These are phyloP conservation scores for Himalopsyche kuldschensis DNA, from an alignment of 2,888 invertebrate species.

Conservation along the genomic window DNA sequence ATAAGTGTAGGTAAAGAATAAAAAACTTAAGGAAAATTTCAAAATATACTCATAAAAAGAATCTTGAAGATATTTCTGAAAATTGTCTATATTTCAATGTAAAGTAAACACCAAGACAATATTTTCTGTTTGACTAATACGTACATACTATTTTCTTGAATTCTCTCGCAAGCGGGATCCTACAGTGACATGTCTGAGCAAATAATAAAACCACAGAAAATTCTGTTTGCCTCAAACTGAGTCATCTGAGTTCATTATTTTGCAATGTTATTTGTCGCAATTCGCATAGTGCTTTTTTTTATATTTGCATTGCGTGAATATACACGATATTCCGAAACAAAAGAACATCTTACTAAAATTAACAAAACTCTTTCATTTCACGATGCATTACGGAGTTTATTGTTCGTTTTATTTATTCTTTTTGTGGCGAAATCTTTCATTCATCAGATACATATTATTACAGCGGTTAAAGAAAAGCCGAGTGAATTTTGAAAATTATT, in stretches of 20 bases:
- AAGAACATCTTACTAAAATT: not conserved
- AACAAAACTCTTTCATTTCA: not conserved
- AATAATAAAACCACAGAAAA: not conserved
- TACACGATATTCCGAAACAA: not conserved
- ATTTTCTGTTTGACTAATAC: not conserved
- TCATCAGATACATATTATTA: no score
- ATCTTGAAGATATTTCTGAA: not conserved
- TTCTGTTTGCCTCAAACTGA: not conserved
- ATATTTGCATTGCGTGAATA: not conserved
- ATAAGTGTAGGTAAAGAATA: not conserved
- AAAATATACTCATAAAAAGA: not conserved
- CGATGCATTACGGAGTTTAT: not conserved
- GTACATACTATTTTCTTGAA: not conserved
- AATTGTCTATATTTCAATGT: not conserved
- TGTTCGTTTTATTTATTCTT: not conserved
- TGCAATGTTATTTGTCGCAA: not conserved
- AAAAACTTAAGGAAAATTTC: not conserved
- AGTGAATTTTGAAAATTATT: not conserved
- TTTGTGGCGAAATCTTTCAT: not conserved
- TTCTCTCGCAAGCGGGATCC: not conserved
- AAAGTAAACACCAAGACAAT: not conserved
- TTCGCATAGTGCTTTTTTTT: not conserved
- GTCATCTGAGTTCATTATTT: not conserved
- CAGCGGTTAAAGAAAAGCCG: no score
- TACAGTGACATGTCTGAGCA: not conserved